These are phyloP conservation scores for Danaus chrysippus DNA, from an alignment of 2,888 invertebrate species.

Conservation along the genomic window DNA sequence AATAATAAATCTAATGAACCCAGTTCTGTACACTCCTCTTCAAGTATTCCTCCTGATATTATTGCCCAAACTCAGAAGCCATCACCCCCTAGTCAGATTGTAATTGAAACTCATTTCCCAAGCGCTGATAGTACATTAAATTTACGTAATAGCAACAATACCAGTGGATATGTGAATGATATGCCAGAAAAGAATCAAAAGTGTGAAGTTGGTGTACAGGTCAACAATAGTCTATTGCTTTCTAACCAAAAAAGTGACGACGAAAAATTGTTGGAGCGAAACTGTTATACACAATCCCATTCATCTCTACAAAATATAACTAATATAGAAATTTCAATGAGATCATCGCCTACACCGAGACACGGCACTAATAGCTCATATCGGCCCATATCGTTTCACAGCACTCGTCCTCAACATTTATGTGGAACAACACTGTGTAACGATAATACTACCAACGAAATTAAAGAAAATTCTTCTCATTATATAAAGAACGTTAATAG, in stretches of 20 bases:
- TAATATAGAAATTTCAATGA: conserved; percentile 71
- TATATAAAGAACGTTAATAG: conserved; percentile 69
- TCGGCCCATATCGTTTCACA: conserved; percentile 71
- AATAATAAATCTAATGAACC: conserved; percentile 57
- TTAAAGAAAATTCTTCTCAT: conserved; percentile 67
- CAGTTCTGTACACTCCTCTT: conserved; percentile 39
- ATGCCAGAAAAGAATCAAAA: conserved; percentile 48
- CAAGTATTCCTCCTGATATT: conserved; percentile 67
- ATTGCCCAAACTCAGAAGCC: conserved; percentile 72
- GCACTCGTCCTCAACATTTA: conserved; percentile 52
- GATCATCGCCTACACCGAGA: conserved; percentile 56
- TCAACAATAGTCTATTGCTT: conserved; percentile 49
- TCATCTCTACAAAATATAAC: conserved; percentile 72
- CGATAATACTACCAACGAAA: conserved; percentile 62
- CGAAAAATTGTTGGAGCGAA: conserved; percentile 70
- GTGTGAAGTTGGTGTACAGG: conserved; percentile 59
- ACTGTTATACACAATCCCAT: conserved; percentile 56
- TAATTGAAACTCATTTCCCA: conserved; percentile 72
- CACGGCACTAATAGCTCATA: conserved; percentile 56
- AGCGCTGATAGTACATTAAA: conserved; percentile 53
- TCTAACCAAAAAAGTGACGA: conserved; percentile 75
- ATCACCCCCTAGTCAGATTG: conserved; percentile 61
- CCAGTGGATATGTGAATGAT: conserved; percentile 41
- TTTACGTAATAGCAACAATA: conserved; percentile 39
- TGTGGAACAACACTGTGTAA: conserved; percentile 43